Conservation (phyloP, 2,113 vertebrate genomes). For the Anseranas semipalmata region DNA sequence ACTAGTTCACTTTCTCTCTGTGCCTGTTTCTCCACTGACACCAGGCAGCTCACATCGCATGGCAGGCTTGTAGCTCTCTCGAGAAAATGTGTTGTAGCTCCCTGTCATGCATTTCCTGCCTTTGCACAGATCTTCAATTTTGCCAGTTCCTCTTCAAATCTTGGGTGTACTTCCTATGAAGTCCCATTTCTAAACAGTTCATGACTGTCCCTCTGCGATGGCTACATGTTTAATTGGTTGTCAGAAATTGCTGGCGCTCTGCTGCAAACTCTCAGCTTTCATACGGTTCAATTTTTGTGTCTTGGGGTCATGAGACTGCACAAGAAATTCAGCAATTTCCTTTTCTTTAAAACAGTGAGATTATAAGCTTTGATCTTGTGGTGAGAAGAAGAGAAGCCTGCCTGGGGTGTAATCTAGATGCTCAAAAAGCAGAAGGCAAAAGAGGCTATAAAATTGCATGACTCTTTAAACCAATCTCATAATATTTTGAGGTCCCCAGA, state of each 20-base stretch:
- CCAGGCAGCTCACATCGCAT: rapidly evolving
- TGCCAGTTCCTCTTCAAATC: neutral
- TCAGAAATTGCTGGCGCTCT: neutral
- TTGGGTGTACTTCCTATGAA: neutral
- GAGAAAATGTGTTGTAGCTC: neutral
- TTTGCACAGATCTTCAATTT: neutral
- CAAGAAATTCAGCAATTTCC: neutral
- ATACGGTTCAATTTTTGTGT: neutral
- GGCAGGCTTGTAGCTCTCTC: neutral
- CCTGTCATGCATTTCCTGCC: neutral
- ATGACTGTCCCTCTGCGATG: neutral
- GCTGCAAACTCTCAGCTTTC: neutral
- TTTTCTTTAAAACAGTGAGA: neutral
- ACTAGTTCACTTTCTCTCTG: neutral
- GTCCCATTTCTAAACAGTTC: neutral
- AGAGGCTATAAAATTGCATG: neutral
- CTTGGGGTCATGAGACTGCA: neutral
- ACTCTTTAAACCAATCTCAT: neutral
- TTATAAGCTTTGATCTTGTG: neutral
- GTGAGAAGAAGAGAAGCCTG: neutral
- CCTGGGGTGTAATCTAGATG: neutral
- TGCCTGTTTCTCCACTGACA: neutral
- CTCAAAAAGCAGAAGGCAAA: neutral
- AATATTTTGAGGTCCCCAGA: neutral
- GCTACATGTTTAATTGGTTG: neutral